These are phyloP conservation scores for Piezodorus guildinii DNA, from an alignment of 1,140 invertebrate species.

Conservation along the genomic window DNA sequence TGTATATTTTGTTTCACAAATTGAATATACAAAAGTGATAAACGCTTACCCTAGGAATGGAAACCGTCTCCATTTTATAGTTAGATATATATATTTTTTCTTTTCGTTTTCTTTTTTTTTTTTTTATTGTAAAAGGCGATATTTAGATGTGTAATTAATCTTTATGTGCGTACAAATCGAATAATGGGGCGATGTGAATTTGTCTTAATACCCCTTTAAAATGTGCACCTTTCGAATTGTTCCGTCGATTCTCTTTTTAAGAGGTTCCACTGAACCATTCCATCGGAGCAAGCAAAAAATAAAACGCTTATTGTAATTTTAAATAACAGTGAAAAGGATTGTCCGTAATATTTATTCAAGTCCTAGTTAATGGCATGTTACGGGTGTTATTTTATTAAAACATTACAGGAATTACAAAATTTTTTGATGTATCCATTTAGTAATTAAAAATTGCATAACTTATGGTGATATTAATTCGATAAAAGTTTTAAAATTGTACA, in stretches of 20 bases:
- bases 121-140: conserved; percentile 17
- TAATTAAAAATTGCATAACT: not conserved
- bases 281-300: conserved; percentile 9
- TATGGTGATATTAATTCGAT: conserved; percentile 18
- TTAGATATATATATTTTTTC: not conserved
- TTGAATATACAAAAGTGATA: conserved; percentile 12
- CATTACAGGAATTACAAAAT: not conserved
- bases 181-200: conserved; percentile 2
- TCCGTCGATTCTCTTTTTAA: too few relatives aligned
- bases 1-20: conserved; percentile 16
- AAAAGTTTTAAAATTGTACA: conserved; percentile 10
- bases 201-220: too few relatives aligned
- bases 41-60: conserved; percentile 21
- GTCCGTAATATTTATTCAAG: conserved; percentile 19
- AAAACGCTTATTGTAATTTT: conserved; percentile 22
- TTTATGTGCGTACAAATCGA: conserved; percentile 13
- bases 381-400: conserved; percentile 17
- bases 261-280: too few relatives aligned
- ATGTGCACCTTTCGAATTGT: too few relatives aligned
- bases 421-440: conserved; percentile 3
- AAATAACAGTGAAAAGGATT: conserved; percentile 17
- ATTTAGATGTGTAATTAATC: conserved; percentile 21
- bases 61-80: conserved; percentile 19
- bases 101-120: conserved; percentile 3
- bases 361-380: conserved; percentile 14